Base-by-base conservation (phyloP, 1,140 invertebrate species). In the Drosophila pectinifera region DNA sequence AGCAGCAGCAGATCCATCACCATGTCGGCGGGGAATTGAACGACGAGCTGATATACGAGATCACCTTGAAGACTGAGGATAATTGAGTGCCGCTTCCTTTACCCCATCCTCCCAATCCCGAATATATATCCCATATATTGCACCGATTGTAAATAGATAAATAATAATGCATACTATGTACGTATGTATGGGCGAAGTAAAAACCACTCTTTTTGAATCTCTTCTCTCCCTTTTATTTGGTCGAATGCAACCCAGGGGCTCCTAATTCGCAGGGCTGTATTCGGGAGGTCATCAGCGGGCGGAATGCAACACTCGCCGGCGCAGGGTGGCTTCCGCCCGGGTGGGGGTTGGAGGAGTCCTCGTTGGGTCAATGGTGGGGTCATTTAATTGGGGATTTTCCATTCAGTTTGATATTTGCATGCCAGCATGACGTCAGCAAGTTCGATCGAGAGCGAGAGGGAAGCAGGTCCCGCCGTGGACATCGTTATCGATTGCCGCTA, bases 1-100 rank as follows among this genome's bases (percentile, higher is more conserved):
- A n/a, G 62, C 54, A 59, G 31, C 53, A 59, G 28, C 61, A 54
- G 22, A 55, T 45, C 13, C 59, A 69, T 0, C 39, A 54, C 3
- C 43, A 65, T 26, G 18, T 31, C 26, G 61, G 38, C 24, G 48
- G 59, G 22, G 56, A 78, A 4, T 74, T 65, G 7, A 83, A 72
- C 28, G 73, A 78, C 41, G 84, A 89, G 53, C 31, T 89, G 48
- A 80, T 89, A 59, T 89, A 89, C 56, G 84, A 89, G 65, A 89
- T 88, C 67, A 88, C 85, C 53, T 38, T 88, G 73, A 86, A 88
- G 85, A 84, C 79, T 79, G 83, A 89, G 61, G 80, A 80, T 39
- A 89, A 84, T 51, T 88, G 69, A 89, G 48, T 38, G 46, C 41
- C 31, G 64, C 42, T 14, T 26, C 24, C 42, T 1, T 10, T 22